Evolutionary conservation across 2,113 vertebrate species (phyloP), one percentile per base, ranked within the genome.

Genomic region (Lipotes vexillifer): DNA sequence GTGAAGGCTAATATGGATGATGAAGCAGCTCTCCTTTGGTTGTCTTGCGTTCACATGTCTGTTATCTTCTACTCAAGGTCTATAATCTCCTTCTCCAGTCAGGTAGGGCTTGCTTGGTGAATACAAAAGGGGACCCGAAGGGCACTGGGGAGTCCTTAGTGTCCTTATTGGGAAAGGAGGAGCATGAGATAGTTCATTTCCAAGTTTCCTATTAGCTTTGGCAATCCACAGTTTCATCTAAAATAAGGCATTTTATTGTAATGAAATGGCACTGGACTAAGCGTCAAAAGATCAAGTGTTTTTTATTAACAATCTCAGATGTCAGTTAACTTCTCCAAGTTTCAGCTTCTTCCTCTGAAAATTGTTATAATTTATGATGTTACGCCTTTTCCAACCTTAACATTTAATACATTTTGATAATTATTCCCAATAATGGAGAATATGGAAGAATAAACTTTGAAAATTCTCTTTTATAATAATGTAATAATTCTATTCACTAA

Each of bases 311-410:
- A 94, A 38, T 17, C 21, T 80, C 7, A 5, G 27, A 36, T 88
- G 33, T 49, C 55, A 78, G 72, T 95, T 88, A 85, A 66, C 21
- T 71, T 90, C 49, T 82, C 46, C 12, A 3, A 97, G 20, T 69
- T 81, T 88, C 11, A 57, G n/a, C 80, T 65, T 74, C 25, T 88
- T 88, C 44, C 29, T 52, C 41, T 91, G 88, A 90, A 93, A 96
- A 85, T 82, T 90, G 6, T 71, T 81, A 12, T 77, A 55, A 38
- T 92, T 95, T 92, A 93, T 87, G 44, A 68, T 88, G 61, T 95
- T 46, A 97, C 38, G 9, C 1, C n/a, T 78, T 92, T 87, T 66
- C 36, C 44, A 72, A 65, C 7, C 44, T 89, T 89, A 92, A 77
- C 25, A 68, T 91, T 88, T 27, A 91, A 55, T 95, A 88, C 84